These are phyloP conservation scores for Acleris sparsana DNA, from an alignment of 2,888 invertebrate genomes.

Conservation along the genomic window DNA sequence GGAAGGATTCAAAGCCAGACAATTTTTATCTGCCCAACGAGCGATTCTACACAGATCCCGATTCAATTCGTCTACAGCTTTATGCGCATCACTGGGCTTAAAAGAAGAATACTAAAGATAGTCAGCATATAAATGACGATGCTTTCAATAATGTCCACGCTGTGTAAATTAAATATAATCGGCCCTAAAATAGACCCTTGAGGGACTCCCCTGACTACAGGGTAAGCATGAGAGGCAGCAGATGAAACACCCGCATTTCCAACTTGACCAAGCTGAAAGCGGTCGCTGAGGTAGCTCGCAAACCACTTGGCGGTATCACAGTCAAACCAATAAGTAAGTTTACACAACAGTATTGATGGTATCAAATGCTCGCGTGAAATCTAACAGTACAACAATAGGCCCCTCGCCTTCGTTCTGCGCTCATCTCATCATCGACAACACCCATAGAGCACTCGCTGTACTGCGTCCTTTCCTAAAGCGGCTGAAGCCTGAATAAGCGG, in stretches of 20 bases:
- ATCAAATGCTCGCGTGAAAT: neutral
- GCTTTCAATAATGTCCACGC: conserved; percentile 21
- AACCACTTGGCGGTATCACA: conserved; percentile 36
- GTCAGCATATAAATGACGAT: conserved; percentile 34
- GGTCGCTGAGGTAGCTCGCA: conserved; percentile 21
- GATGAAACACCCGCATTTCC: conserved; percentile 6
- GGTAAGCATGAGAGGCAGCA: too few species aligned
- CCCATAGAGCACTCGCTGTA: neutral
- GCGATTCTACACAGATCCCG: conserved; percentile 22
- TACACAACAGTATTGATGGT: conserved; percentile 33
- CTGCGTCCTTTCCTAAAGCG: neutral
- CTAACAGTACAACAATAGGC: neutral
- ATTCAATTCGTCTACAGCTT: conserved; percentile 6
- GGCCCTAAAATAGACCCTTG: conserved; percentile 38
- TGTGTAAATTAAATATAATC: conserved; percentile 26
- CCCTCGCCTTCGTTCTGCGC: neutral
- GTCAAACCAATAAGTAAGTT: conserved; percentile 37
- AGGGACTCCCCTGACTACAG: conserved; percentile 21
- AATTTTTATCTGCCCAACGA: conserved; percentile 8
- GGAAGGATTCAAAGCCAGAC: conserved; percentile 22
- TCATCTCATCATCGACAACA: neutral
- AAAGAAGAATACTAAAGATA: conserved; percentile 32
- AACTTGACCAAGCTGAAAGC: conserved; percentile 34
- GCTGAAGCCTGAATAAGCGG: neutral
- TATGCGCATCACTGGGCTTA: neutral